Conservation (phyloP, 1,140 invertebrate species). For the Drosophila funebris region DNA sequence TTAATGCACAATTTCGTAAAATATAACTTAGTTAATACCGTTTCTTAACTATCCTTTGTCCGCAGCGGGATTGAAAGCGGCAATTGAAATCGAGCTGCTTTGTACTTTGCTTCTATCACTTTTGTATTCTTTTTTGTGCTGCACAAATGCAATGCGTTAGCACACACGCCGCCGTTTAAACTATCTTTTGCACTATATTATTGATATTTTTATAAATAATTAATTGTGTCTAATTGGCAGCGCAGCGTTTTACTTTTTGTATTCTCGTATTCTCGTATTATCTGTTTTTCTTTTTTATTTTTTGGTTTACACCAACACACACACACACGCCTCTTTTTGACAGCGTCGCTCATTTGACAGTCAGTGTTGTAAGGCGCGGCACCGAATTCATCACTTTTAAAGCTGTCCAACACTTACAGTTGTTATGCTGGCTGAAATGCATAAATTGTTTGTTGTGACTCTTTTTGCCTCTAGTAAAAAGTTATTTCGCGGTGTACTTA, state of each 20-base stretch:
- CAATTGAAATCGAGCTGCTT: conserved; percentile 33
- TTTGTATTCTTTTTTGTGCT: conserved; percentile 21
- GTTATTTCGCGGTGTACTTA: conserved; percentile 14
- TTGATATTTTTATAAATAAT: conserved; percentile 43
- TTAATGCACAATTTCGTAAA: conserved; percentile 14
- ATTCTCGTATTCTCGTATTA: conserved; percentile 39
- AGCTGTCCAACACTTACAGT: conserved; percentile 33
- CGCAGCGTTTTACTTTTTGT: conserved; percentile 44
- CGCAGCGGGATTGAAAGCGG: conserved; percentile 22
- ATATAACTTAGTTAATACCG: conserved; percentile 50
- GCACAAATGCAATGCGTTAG: conserved; percentile 33
- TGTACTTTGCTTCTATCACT: conserved; percentile 73
- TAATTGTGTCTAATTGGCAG: conserved; percentile 44
- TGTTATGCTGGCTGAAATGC: conserved; percentile 47
- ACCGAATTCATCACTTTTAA: conserved; percentile 11
- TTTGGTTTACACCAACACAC: conserved; percentile 66
- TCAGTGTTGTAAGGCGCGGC: conserved; percentile 31
- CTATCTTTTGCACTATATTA: conserved; percentile 35
- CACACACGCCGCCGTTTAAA: conserved; percentile 28
- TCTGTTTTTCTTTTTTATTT: conserved; percentile 57
- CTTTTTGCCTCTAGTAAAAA: conserved; percentile 3
- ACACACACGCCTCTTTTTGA: conserved; percentile 52
- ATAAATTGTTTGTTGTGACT: conserved; percentile 48
- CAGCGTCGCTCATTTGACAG: conserved; percentile 48
- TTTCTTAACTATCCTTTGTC: conserved; percentile 69